phyloP scores from a whole-genome alignment of 2,888 invertebrate genomes.

The Ecdyonurus torrentis region DNA sequence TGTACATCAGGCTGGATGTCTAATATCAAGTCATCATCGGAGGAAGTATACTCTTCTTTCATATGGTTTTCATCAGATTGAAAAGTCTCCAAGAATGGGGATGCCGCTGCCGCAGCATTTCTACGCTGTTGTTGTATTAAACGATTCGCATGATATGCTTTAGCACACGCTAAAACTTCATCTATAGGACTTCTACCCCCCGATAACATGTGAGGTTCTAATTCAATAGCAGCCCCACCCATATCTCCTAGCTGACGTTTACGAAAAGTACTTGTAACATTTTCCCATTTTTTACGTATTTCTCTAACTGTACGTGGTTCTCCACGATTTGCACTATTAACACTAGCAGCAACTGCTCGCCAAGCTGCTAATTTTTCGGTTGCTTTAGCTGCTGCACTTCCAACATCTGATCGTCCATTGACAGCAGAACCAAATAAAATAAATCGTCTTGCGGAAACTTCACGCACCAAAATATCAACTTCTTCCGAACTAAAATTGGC shows the following conservation, averaged over 20 bases:
- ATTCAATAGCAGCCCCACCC: not conserved
- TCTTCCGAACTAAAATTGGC: not conserved
- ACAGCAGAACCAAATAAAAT: not conserved
- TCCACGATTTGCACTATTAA: not conserved
- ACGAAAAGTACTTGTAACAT: not conserved
- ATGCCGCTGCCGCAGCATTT: not conserved
- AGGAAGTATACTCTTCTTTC: not conserved
- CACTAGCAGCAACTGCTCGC: not conserved
- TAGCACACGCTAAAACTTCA: not conserved
- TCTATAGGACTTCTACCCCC: not conserved
- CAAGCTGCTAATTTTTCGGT: not conserved
- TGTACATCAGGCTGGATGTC: not conserved
- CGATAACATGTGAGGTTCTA: not conserved
- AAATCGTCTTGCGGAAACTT: not conserved
- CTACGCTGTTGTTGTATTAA: not conserved
- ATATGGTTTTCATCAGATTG: not conserved
- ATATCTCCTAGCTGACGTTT: not conserved
- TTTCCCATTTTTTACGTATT: not conserved
- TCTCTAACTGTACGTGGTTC: not conserved
- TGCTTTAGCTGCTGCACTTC: not conserved
- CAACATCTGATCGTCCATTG: not conserved
- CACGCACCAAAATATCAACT: not conserved
- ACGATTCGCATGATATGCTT: not conserved
- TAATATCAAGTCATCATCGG: not conserved
- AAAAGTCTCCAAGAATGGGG: not conserved